These are phyloP conservation scores for Caiman crocodilus DNA, from an alignment of 2,797 vertebrate species.

Conservation along the genomic window DNA sequence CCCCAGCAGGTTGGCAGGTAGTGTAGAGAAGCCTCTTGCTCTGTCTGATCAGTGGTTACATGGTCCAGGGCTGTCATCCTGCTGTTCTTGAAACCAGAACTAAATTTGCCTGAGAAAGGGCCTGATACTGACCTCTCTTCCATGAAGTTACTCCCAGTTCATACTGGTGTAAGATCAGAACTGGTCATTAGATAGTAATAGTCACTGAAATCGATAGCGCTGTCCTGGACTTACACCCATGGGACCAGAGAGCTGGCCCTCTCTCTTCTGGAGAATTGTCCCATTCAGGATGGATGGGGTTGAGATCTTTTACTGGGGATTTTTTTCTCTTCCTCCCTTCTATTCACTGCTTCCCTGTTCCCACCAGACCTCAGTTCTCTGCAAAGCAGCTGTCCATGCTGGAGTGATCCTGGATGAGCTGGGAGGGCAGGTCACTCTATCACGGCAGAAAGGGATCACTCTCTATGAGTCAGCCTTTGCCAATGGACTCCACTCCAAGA, in stretches of 20 bases:
- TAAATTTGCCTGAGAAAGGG: not conserved
- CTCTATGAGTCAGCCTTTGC: conserved; percentile 88
- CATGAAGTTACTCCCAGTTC: not conserved
- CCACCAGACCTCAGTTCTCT: conserved; percentile 88
- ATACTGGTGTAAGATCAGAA: not conserved
- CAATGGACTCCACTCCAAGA: conserved; percentile 89
- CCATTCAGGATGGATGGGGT: not conserved
- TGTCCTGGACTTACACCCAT: not conserved
- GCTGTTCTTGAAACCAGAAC: not conserved
- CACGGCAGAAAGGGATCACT: conserved; percentile 84
- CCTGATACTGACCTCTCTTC: not conserved
- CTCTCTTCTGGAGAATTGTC: not conserved
- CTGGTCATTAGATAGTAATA: not conserved
- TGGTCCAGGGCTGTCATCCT: not conserved
- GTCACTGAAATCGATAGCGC: not conserved
- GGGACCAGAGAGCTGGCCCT: not conserved
- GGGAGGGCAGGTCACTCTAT: conserved; percentile 84
- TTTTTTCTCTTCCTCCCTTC: not conserved
- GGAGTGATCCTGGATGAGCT: conserved; percentile 83
- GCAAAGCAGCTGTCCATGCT: conserved; percentile 89
- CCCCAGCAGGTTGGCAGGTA: not conserved
- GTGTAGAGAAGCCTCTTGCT: not conserved
- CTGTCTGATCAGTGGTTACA: not conserved
- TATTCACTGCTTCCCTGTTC: not conserved
- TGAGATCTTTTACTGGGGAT: not conserved